phyloP scores from a whole-genome alignment of 92 coral and sea anemone genomes.

The Bergia puertoricense region DNA sequence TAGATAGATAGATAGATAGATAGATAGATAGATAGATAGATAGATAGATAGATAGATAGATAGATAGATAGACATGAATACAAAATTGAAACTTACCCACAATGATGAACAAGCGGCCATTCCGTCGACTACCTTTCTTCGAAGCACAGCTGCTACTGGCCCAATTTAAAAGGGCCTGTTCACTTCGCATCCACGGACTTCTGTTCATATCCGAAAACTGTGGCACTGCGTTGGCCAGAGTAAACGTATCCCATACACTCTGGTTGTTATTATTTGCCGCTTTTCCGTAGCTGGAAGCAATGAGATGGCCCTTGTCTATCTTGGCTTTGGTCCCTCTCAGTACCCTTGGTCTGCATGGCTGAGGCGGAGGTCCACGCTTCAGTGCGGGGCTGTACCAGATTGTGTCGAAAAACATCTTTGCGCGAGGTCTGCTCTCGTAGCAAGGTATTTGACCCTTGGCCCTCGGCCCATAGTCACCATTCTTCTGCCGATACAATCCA shows the following conservation, averaged over 20 bases:
- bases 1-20: no score
- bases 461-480: not conserved
- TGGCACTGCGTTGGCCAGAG: not conserved
- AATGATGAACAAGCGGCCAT: conserved; percentile 4
- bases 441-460: not conserved
- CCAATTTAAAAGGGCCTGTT: conserved; percentile 15
- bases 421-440: not conserved
- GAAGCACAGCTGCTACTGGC: conserved; percentile 5
- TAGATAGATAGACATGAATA: no score
- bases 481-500: not conserved
- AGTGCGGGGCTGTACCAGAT: not conserved
- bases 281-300: conserved; percentile 14
- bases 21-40: no score
- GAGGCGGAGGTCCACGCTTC: not conserved
- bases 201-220: conserved; percentile 12
- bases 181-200: not conserved
- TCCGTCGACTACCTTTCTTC: not conserved
- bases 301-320: conserved; percentile 11
- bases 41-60: no score
- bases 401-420: not conserved
- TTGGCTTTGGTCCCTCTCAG: not conserved
- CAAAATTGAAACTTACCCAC: no score
- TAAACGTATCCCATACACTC: not conserved
- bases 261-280: not conserved
- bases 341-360: not conserved